These are phyloP conservation scores for Apotomis capreana DNA, from an alignment of 2,888 invertebrate genomes.

Conservation along the genomic window DNA sequence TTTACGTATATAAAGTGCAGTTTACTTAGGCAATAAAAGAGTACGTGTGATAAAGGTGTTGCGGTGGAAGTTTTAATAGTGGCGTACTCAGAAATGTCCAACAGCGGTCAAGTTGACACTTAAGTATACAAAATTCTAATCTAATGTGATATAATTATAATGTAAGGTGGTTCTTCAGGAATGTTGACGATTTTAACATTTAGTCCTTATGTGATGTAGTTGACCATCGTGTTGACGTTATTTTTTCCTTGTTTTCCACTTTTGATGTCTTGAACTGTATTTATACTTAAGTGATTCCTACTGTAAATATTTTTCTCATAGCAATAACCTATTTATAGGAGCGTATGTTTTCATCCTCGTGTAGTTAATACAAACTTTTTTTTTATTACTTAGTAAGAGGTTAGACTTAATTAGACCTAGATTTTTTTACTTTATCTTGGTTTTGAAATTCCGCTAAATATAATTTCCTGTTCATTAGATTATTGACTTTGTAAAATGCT, in stretches of 20 bases:
- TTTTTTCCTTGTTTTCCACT: slow-evolving; percentile 60
- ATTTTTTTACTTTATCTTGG: slow-evolving; percentile 26
- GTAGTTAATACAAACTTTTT: slow-evolving; percentile 24
- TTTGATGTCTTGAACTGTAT: slow-evolving; percentile 66
- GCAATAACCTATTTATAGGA: slow-evolving; percentile 69
- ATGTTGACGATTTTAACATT: slow-evolving; percentile 53
- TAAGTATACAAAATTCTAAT: slow-evolving; percentile 78
- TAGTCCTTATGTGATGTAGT: slow-evolving; percentile 43
- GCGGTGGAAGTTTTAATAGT: slow-evolving; percentile 40
- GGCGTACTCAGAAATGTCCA: slow-evolving; percentile 39
- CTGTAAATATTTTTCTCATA: slow-evolving; percentile 68
- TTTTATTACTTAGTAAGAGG: slow-evolving; percentile 9
- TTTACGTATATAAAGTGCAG: slow-evolving; percentile 7
- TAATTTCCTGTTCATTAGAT: slow-evolving; percentile 48
- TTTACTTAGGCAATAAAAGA: slow-evolving; percentile 38
- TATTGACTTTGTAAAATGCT: slow-evolving; percentile 65
- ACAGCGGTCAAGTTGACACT: slow-evolving; percentile 50
- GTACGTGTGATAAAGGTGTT: slow-evolving; percentile 35
- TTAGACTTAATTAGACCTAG: slow-evolving; percentile 26
- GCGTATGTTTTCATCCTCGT: slow-evolving; percentile 47
- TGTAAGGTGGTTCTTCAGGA: slow-evolving; percentile 64
- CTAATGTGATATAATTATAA: slow-evolving; percentile 73
- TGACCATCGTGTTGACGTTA: slow-evolving; percentile 48
- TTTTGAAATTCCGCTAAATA: slow-evolving; percentile 48
- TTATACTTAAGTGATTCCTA: slow-evolving; percentile 53